Evolutionary conservation across 2,113 vertebrate genomes (phyloP).

Genomic region (Boulengeromyrus knoepffleri): DNA sequence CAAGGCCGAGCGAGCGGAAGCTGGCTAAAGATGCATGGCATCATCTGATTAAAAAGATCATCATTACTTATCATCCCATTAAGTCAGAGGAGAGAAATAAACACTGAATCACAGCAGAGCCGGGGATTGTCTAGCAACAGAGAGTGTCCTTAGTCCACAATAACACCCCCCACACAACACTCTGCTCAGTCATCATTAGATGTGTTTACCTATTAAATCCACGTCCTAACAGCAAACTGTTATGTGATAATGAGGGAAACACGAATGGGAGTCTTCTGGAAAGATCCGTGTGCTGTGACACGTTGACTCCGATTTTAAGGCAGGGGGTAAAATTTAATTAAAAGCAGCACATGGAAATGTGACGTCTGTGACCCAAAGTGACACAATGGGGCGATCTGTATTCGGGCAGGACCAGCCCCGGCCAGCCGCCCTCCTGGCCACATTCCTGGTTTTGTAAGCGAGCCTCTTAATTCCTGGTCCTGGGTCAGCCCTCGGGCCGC

Average conservation of each 20-base stretch:
- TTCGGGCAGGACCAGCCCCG: constrained; percentile 22
- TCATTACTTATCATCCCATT: not conserved
- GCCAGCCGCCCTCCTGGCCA: constrained; percentile 16
- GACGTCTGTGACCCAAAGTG: constrained; percentile 12
- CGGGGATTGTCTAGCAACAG: not conserved
- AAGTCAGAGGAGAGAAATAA: not conserved
- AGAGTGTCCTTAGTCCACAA: not conserved
- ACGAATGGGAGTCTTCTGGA: not conserved
- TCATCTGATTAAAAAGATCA: not conserved
- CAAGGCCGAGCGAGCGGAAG: not conserved
- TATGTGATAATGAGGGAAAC: not conserved
- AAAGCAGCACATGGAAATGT: constrained; percentile 10
- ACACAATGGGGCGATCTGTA: constrained; percentile 26
- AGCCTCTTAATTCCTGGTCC: constrained; percentile 23
- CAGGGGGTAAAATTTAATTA: constrained; percentile 14
- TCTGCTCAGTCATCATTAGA: not conserved
- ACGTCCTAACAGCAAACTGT: not conserved
- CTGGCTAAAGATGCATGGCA: not conserved
- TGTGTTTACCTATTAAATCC: not conserved
- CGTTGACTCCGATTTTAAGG: not conserved
- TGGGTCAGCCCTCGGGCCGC: not conserved
- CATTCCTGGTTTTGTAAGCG: constrained; percentile 22
- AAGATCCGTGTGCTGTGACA: not conserved
- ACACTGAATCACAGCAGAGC: not conserved
- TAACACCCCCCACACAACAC: not conserved